phyloP scores from a whole-genome alignment of 2,113 vertebrate species.

The Psittacus erithacus region DNA sequence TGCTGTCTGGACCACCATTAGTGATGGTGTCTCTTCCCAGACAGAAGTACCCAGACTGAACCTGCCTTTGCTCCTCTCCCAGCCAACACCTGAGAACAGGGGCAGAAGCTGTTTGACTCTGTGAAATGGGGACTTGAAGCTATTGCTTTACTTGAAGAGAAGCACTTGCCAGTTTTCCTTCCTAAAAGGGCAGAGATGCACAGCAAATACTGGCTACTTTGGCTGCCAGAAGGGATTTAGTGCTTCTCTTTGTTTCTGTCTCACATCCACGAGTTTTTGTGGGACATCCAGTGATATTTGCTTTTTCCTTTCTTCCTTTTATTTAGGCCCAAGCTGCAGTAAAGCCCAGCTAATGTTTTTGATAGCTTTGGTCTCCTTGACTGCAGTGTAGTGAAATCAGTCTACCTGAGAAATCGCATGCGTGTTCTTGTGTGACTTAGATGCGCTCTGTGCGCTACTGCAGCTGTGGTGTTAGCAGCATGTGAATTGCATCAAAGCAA shows the following conservation, averaged over 20 bases:
- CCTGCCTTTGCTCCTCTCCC: background rate
- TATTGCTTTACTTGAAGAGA: background rate
- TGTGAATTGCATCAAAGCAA: background rate
- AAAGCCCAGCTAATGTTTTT: background rate
- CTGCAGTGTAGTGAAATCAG: background rate
- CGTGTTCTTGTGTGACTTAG: accelerated
- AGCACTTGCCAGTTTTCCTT: background rate
- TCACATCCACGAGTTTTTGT: background rate
- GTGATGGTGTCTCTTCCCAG: background rate
- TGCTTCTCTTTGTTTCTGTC: background rate
- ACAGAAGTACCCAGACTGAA: background rate
- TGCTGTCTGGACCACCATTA: background rate
- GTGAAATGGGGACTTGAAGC: background rate
- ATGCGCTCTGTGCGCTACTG: background rate
- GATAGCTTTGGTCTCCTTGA: background rate
- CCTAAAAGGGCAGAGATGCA: background rate
- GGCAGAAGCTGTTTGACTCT: background rate
- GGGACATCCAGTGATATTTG: background rate
- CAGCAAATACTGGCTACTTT: background rate
- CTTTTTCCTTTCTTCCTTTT: background rate
- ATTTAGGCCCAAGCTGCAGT: background rate
- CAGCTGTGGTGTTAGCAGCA: background rate
- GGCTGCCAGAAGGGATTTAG: background rate
- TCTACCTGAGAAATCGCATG: background rate
- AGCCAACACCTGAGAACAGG: background rate